Base-by-base conservation (phyloP, 1,140 invertebrate species). In the Vanessa tameamea region DNA sequence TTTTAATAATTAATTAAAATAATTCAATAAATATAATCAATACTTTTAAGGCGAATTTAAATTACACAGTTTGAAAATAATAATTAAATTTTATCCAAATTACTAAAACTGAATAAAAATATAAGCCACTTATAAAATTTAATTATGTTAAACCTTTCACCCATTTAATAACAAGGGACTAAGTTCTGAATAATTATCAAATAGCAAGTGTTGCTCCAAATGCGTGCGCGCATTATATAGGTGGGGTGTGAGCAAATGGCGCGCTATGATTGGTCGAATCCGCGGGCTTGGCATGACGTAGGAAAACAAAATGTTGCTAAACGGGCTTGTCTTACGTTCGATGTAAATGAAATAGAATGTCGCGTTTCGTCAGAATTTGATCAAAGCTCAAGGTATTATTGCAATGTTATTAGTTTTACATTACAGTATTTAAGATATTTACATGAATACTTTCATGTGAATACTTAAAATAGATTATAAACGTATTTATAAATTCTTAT, bases 91-190 rank as follows among this genome's bases (percentile, higher is more conserved):
- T 84, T 86, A 73, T 85, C 84, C 50, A 85, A 83, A 85, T 91
- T 90, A 82, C 83, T 92, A 76, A 92, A 92, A 66, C 90, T 92
- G 77, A 91, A 92, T 20, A 92, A 66, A 75, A 85, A 87, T 84
- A 90, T 83, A 50, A 92, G 82, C 90, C 90, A 92, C 79, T 88
- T 84, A 82, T 90, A 89, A 75, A 85, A 87, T 80, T 78, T 87
- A 66, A 87, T 85, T 74, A 74, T 85, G 64, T 85, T 86, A 75
- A 88, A 81, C 86, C 83, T 90, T 84, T 88, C 85, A 90, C 90
- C 90, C 90, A 92, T 92, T 92, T 92, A 92, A 87, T 88, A 76
- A 81, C 73, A 75, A 79, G 73, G 76, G 73, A 79, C 79, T 69
- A 67, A 31, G 65, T 66, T 80, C 72, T 51, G 65, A 70, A 75